A percentile compares a stretch with the other conserved stretches of the same genome.
These are phyloP conservation scores for Colinus virginianus DNA, from an alignment of 2,113 vertebrate genomes.

Conservation along the genomic window DNA sequence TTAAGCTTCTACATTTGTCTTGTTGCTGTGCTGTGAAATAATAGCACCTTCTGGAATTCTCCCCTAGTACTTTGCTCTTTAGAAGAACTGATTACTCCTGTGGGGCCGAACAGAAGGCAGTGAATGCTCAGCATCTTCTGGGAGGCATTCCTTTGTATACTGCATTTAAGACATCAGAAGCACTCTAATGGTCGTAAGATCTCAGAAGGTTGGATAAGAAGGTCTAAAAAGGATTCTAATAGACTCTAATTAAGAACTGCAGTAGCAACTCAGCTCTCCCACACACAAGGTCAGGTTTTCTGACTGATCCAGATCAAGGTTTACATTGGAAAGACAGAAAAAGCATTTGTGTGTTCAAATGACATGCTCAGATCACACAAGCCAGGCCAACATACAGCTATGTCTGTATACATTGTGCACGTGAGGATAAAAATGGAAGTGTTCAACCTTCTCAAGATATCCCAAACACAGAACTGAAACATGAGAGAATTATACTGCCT, in stretches of 20 bases:
- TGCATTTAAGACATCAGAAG: conserved; percentile 9
- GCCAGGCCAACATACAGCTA: neutral
- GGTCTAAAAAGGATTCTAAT: neutral
- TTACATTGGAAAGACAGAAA: neutral
- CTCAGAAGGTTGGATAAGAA: neutral
- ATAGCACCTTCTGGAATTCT: neutral
- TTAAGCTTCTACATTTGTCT: neutral
- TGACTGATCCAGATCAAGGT: neutral
- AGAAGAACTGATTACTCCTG: neutral
- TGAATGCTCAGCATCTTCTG: neutral
- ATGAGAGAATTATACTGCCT: neutral
- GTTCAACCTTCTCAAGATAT: neutral
- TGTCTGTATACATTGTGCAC: neutral
- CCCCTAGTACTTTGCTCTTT: neutral
- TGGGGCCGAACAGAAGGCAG: neutral
- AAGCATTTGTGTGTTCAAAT: neutral
- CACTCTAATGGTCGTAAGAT: neutral
- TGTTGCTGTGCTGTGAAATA: neutral
- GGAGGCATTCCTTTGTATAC: neutral
- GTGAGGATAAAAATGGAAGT: neutral
- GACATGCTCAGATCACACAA: neutral
- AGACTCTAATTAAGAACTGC: neutral
- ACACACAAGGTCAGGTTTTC: neutral
- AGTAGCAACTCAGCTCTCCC: neutral
- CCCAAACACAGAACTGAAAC: neutral